Evolutionary conservation across 2,888 invertebrate species (phyloP).

Genomic region (Mythimna loreyi): DNA sequence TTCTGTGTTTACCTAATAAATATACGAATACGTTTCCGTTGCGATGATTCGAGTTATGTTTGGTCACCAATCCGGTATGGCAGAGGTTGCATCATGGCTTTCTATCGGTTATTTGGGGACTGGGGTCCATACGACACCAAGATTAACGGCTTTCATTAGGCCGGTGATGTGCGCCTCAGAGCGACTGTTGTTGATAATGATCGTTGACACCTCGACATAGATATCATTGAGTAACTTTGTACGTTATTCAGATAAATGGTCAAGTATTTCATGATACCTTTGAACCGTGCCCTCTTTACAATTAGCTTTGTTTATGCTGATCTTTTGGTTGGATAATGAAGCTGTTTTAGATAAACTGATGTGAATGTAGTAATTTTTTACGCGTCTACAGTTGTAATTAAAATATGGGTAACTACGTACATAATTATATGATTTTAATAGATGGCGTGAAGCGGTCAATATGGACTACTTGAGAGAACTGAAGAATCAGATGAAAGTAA

Average conservation of each 20-base stretch:
- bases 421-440: conserved; percentile 63
- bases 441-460: conserved; percentile 86
- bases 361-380: neutral
- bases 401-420: neutral
- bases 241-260: conserved; percentile 66
- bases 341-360: neutral
- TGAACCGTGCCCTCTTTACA: conserved; percentile 53
- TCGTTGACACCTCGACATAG: conserved; percentile 64
- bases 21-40: conserved; percentile 40
- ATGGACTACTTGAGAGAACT: conserved; percentile 82
- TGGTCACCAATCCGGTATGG: conserved; percentile 69
- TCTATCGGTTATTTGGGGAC: conserved; percentile 70
- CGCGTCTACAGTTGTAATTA: neutral
- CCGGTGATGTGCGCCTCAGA: conserved; percentile 63
- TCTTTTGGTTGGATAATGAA: conserved; percentile 23
- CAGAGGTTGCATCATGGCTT: conserved; percentile 79
- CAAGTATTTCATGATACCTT: conserved; percentile 55
- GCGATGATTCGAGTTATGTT: conserved; percentile 58
- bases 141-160: conserved; percentile 80
- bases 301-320: conserved; percentile 30
- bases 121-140: conserved; percentile 64
- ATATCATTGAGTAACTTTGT: conserved; percentile 53
- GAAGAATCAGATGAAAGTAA: conserved; percentile 85
- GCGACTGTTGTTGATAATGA: conserved; percentile 67
- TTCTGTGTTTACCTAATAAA: conserved; percentile 51